Evolutionary conservation across 2,113 vertebrate genomes (phyloP), one percentile per base, ranked within the genome.

Genomic region (Syngnathus typhle): DNA sequence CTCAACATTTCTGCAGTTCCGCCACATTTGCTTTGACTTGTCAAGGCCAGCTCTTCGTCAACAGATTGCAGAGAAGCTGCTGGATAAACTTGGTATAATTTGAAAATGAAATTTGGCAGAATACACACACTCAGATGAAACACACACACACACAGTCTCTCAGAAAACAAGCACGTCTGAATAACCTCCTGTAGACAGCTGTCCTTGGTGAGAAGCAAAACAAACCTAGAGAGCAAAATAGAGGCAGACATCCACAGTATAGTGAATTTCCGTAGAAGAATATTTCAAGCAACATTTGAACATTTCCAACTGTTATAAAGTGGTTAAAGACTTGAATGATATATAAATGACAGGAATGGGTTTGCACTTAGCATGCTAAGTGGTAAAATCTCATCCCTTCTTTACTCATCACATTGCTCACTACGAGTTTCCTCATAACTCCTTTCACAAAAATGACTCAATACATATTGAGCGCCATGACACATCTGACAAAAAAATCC

Each of bases 31-130:
- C 79, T 79, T 16, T 78, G 77, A 56, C 68, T 79, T 78, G 85
- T 82, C 81, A 74, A 44, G 75, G 77, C 68, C 67, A 59, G 62
- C 68, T 81, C 76, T 82, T 80, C 84, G 82, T 84, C 83, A 81
- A 85, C 84, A 88, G 80, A 85, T 86, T 85, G 85, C 78, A 64
- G 72, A 71, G 71, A 84, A 84, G 82, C 77, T 87, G 77, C 74
- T 55, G 81, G 82, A 84, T 85, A 87, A 88, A 88, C 84, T 83
- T 49, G 15, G 69, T 62, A 82, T 85, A 87, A 85, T 83, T 32
- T 84, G 79, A 79, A 88, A 87, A 87, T 84, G 73, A 83, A 87
- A 82, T 70, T 81, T 81, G 77, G 75, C 84, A 82, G 78, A 49
- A 67, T 41, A n/a, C 41, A 69, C 47, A 32, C 47, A 56, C 68